A percentile compares a stretch with the other conserved stretches of the same genome.
Conservation (phyloP, 2,888 invertebrate genomes). For the Eucriotettix oculatus region DNA sequence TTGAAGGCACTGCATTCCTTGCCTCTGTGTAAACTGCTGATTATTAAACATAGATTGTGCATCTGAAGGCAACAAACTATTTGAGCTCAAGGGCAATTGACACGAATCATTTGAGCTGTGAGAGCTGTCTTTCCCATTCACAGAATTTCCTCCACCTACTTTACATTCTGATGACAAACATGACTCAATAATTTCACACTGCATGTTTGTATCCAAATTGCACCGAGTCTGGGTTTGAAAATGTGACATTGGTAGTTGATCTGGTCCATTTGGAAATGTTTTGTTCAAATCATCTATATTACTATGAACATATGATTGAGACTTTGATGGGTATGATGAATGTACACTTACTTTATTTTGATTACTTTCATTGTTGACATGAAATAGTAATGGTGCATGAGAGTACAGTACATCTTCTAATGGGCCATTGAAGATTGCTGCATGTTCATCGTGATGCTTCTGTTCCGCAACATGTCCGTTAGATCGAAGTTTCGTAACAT, state of each 20-base stretch:
- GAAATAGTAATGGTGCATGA: slow-evolving; percentile 6
- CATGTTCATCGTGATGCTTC: slow-evolving; percentile 1
- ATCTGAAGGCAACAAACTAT: neutral
- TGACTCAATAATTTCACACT: slow-evolving; percentile 6
- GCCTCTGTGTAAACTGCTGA: neutral
- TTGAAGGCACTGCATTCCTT: neutral
- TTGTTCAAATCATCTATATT: slow-evolving; percentile 1
- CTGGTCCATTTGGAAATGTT: neutral
- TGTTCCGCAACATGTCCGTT: neutral
- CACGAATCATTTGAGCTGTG: neutral
- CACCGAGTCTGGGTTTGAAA: slow-evolving; percentile 4
- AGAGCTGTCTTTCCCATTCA: neutral
- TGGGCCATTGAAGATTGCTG: neutral
- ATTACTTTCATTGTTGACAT: slow-evolving; percentile 5
- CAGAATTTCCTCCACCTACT: neutral
- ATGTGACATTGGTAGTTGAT: slow-evolving; percentile 1
- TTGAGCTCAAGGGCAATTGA: neutral
- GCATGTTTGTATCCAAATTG: slow-evolving; percentile 1
- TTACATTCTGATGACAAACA: slow-evolving; percentile 2
- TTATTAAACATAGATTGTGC: neutral
- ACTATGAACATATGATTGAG: neutral
- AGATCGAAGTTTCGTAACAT: slow-evolving; percentile 2
- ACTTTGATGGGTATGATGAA: slow-evolving; percentile 1
- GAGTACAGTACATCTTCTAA: slow-evolving; percentile 9
- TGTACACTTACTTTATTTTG: slow-evolving; percentile 1